phyloP scores from a whole-genome alignment of 92 coral and sea anemone species.

The Muricea muricata region DNA sequence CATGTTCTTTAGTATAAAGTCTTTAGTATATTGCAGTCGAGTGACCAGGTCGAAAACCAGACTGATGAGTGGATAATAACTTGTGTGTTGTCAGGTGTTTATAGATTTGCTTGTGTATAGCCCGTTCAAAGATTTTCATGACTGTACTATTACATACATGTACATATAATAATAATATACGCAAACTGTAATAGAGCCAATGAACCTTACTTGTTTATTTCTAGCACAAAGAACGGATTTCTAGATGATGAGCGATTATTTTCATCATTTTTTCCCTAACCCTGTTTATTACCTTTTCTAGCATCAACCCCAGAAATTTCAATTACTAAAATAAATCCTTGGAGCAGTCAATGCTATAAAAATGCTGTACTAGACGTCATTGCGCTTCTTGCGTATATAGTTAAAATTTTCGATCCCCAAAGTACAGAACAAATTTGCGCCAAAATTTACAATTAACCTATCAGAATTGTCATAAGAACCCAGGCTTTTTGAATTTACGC shows the following conservation, averaged over 20 bases:
- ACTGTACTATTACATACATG: too few species aligned
- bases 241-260: not conserved
- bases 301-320: not conserved
- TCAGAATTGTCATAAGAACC: conserved; percentile 5
- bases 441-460: not conserved
- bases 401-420: not conserved
- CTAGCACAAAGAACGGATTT: not conserved
- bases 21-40: too few species aligned
- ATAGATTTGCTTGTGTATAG: too few species aligned
- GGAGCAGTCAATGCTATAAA: not conserved
- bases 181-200: too few species aligned
- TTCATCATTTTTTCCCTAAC: not conserved
- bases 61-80: too few species aligned
- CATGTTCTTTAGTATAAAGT: too few species aligned
- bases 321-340: not conserved
- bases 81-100: too few species aligned
- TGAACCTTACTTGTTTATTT: not conserved
- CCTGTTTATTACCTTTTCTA: not conserved
- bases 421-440: conserved; percentile 12
- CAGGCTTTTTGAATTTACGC: conserved; percentile 2
- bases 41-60: too few species aligned
- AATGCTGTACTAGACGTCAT: not conserved
- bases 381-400: not conserved
- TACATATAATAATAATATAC: too few species aligned
- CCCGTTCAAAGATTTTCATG: too few species aligned